phyloP scores from a whole-genome alignment of 2,113 vertebrate species.

The Dasyurus viverrinus region DNA sequence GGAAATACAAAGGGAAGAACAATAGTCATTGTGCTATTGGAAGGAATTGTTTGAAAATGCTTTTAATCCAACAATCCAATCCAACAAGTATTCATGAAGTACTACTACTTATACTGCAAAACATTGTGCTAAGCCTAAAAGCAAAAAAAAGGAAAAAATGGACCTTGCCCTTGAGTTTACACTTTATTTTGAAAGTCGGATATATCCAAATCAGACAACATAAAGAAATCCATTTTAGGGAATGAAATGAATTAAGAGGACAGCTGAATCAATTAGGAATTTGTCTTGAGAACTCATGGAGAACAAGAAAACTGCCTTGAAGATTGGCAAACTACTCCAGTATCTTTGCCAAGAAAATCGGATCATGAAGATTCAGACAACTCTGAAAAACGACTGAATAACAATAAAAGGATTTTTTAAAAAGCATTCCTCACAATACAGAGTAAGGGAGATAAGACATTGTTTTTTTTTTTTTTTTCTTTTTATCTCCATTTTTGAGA shows the following conservation, averaged over 20 bases:
- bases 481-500: background rate
- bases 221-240: background rate
- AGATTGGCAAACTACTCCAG: background rate
- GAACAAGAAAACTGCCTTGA: background rate
- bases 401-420: background rate
- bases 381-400: background rate
- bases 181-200: background rate
- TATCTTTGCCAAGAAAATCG: too few relatives aligned
- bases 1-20: constrained; percentile 3
- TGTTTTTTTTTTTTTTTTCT: background rate
- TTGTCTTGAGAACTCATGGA: background rate
- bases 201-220: constrained; percentile 24
- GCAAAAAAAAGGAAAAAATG: background rate
- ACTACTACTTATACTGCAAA: background rate
- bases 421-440: background rate
- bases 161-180: background rate
- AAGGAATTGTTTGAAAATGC: background rate
- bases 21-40: background rate
- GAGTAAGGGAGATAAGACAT: background rate
- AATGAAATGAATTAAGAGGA: background rate
- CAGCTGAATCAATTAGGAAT: background rate
- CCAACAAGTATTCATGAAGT: background rate
- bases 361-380: background rate
- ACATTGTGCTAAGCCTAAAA: background rate
- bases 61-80: background rate